A percentile compares a stretch with the other conserved stretches of the same genome.
These are phyloP conservation scores for Apodemia zela DNA, from an alignment of 2,888 invertebrate genomes.

Conservation along the genomic window DNA sequence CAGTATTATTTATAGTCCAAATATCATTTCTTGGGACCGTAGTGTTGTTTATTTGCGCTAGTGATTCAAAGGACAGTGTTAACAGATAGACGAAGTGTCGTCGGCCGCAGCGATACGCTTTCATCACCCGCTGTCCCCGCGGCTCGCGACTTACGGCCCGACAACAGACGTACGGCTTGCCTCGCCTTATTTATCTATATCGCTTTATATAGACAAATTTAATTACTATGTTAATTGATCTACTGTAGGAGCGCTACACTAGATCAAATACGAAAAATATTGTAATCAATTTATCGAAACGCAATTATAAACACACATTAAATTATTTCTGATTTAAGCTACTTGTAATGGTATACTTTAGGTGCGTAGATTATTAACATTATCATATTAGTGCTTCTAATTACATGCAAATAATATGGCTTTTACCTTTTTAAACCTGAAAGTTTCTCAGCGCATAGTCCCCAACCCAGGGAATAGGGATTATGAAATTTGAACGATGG, in stretches of 20 bases:
- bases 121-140: slow-evolving; percentile 37
- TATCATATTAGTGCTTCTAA: too few species aligned
- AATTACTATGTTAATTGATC: neutral
- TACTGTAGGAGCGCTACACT: too few species aligned
- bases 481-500: too few species aligned
- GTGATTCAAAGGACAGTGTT: slow-evolving; percentile 40
- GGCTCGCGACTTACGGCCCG: slow-evolving; percentile 42
- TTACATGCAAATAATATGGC: too few species aligned
- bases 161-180: slow-evolving; percentile 29
- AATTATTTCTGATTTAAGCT: too few species aligned
- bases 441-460: too few species aligned
- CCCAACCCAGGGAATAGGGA: too few species aligned
- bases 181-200: neutral
- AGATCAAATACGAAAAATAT: neutral
- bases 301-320: too few species aligned
- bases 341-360: too few species aligned
- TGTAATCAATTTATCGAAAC: neutral
- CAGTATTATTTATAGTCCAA: slow-evolving; percentile 5
- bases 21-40: slow-evolving; percentile 15
- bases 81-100: slow-evolving; percentile 44
- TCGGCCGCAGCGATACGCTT: slow-evolving; percentile 49
- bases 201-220: neutral
- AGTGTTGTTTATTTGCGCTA: slow-evolving; percentile 25
- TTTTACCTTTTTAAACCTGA: too few species aligned
- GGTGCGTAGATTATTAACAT: too few species aligned